Evolutionary conservation across 2,113 vertebrate species (phyloP).

Genomic region (Dicrurus megarhynchus): DNA sequence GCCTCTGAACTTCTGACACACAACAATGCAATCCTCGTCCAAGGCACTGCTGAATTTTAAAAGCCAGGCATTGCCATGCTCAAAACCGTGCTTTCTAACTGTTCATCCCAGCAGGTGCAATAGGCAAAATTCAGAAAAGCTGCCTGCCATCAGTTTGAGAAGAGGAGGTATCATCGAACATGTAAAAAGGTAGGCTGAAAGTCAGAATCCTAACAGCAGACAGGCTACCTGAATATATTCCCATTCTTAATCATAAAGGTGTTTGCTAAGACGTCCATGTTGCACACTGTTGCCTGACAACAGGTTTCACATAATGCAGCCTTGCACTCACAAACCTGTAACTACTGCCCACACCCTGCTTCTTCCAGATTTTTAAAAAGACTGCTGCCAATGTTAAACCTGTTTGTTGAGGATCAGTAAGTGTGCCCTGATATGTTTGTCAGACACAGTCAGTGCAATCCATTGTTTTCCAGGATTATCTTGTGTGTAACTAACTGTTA

Average conservation of each 20-base stretch:
- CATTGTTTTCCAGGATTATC: not conserved
- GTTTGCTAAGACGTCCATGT: accelerated
- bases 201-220: not conserved
- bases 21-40: not conserved
- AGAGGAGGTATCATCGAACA: not conserved
- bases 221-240: not conserved
- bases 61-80: not conserved
- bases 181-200: not conserved
- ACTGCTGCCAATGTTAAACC: not conserved
- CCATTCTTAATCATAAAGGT: not conserved
- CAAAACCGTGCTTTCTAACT: not conserved
- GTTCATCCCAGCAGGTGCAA: not conserved
- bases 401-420: not conserved
- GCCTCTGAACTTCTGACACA: not conserved
- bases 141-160: not conserved
- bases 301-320: not conserved
- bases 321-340: not conserved
- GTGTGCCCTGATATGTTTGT: not conserved
- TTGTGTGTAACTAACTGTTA: not conserved
- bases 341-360: not conserved
- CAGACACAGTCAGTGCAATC: not conserved
- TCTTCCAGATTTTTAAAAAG: not conserved
- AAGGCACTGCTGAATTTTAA: not conserved
- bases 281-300: not conserved
- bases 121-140: not conserved